Evolutionary conservation across 2,888 invertebrate species (phyloP).

Genomic region (Morpho helenor): DNA sequence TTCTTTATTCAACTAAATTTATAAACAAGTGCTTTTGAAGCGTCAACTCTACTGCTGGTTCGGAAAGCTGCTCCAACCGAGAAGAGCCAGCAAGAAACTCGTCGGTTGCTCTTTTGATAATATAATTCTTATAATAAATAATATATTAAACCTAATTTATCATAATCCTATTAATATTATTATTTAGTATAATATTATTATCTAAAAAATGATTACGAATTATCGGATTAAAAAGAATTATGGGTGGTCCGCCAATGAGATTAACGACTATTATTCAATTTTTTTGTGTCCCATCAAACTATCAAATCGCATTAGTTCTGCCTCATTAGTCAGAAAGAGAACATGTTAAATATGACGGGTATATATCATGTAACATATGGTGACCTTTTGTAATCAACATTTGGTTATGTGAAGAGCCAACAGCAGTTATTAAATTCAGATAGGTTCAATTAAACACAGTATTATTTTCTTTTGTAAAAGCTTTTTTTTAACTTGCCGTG

Average conservation of each 20-base stretch:
- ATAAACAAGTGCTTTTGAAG: too few relatives aligned
- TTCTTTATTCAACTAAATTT: too few relatives aligned
- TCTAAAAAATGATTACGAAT: neutral
- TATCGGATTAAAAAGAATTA: neutral
- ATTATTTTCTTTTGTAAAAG: too few relatives aligned
- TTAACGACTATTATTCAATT: slow-evolving; percentile 1
- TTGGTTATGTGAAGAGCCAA: slow-evolving; percentile 8
- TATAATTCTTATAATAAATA: too few relatives aligned
- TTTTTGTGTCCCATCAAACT: slow-evolving; percentile 2
- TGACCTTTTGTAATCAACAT: slow-evolving; percentile 19
- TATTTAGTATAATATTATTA: too few relatives aligned
- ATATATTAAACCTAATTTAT: too few relatives aligned
- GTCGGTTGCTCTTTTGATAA: too few relatives aligned
- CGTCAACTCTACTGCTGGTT: too few relatives aligned
- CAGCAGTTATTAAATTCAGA: slow-evolving; percentile 42
- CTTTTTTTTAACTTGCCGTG: too few relatives aligned
- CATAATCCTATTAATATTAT: too few relatives aligned
- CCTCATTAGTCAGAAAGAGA: slow-evolving; percentile 19
- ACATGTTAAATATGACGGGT: slow-evolving; percentile 10
- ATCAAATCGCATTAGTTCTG: slow-evolving; percentile 23
- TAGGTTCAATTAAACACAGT: slow-evolving; percentile 13
- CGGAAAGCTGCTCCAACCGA: too few relatives aligned
- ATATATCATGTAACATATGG: slow-evolving; percentile 20
- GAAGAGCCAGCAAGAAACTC: too few relatives aligned
- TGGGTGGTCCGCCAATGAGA: slow-evolving; percentile 3